phyloP scores from a whole-genome alignment of 1,140 invertebrate species.

The Andricus grossulariae region DNA sequence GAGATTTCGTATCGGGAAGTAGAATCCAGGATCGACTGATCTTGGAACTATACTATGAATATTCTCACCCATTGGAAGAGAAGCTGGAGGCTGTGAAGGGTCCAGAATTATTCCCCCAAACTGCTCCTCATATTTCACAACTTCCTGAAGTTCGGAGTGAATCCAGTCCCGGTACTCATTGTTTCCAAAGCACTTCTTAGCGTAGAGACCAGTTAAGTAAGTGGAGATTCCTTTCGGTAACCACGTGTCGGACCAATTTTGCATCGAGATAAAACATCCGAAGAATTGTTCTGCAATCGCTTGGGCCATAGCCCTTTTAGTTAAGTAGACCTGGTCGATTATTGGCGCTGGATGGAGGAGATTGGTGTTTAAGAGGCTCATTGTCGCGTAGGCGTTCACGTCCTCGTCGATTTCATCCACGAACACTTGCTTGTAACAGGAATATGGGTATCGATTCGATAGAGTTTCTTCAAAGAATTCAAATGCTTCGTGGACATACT shows the following conservation, averaged over 20 bases:
- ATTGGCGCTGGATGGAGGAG: conserved; percentile 94
- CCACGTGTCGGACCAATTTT: conserved; percentile 98
- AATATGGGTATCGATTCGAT: conserved; percentile 95
- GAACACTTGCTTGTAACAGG: conserved; percentile 98
- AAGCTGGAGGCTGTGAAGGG: conserved; percentile 88
- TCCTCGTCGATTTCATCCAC: conserved; percentile 96
- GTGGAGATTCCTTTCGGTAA: conserved; percentile 95
- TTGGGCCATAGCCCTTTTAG: conserved; percentile 92
- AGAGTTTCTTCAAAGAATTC: conserved; percentile 99
- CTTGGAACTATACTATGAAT: conserved; percentile 78
- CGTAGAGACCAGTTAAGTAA: conserved; percentile 94
- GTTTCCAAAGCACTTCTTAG: conserved; percentile 98
- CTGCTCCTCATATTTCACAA: conserved; percentile 95
- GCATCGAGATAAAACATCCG: conserved; percentile 97
- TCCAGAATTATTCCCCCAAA: conserved; percentile 97
- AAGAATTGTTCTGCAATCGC: conserved; percentile 99
- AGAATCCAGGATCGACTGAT: conserved; percentile 84
- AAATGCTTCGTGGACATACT: conserved; percentile 92
- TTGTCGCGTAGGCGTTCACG: conserved; percentile 92
- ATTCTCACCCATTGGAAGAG: conserved; percentile 78
- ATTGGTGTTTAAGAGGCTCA: conserved; percentile 95
- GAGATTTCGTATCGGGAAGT: conserved; percentile 91
- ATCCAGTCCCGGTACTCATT: conserved; percentile 97
- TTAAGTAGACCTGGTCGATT: conserved; percentile 96
- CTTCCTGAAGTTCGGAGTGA: conserved; percentile 85